Conservation (phyloP, 2,888 invertebrate genomes). For the Epistrophe eligans region DNA sequence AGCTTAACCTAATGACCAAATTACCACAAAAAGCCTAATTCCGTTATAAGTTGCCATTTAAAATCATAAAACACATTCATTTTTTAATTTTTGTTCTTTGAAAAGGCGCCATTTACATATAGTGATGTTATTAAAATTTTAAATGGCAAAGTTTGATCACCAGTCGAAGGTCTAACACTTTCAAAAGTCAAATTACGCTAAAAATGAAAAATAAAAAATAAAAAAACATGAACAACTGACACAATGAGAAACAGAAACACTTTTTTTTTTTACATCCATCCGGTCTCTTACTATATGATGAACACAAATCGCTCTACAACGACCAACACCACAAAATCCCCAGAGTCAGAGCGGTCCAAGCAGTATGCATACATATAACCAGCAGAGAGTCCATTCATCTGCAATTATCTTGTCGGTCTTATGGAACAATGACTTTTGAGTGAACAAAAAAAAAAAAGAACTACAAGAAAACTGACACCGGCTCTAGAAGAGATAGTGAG, state of each 20-base stretch:
- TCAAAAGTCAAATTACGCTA: slow-evolving; percentile 21
- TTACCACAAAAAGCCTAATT: slow-evolving; percentile 26
- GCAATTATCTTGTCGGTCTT: slow-evolving; percentile 74
- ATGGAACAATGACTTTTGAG: slow-evolving; percentile 73
- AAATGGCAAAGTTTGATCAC: slow-evolving; percentile 70
- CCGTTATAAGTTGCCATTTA: slow-evolving; percentile 25
- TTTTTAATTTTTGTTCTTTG: background rate
- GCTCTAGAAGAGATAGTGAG: slow-evolving; percentile 52
- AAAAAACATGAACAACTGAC: slow-evolving; percentile 56
- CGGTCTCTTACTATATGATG: slow-evolving; percentile 46
- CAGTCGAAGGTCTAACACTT: slow-evolving; percentile 60
- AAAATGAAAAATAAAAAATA: slow-evolving; percentile 13
- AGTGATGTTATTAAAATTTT: slow-evolving; percentile 32
- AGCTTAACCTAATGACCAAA: slow-evolving; percentile 49
- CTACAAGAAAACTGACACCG: slow-evolving; percentile 55
- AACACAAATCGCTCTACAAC: slow-evolving; percentile 47
- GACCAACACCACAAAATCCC: slow-evolving; percentile 5
- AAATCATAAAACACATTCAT: background rate
- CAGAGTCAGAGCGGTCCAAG: slow-evolving; percentile 8
- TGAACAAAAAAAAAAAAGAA: slow-evolving; percentile 26
- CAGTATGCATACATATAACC: background rate
- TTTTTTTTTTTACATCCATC: slow-evolving; percentile 52
- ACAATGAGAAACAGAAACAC: slow-evolving; percentile 34
- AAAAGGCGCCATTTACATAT: background rate
- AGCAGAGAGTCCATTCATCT: slow-evolving; percentile 71